Evolutionary conservation across 2,797 vertebrate genomes (phyloP).

Genomic region (Gallinago stenura): DNA sequence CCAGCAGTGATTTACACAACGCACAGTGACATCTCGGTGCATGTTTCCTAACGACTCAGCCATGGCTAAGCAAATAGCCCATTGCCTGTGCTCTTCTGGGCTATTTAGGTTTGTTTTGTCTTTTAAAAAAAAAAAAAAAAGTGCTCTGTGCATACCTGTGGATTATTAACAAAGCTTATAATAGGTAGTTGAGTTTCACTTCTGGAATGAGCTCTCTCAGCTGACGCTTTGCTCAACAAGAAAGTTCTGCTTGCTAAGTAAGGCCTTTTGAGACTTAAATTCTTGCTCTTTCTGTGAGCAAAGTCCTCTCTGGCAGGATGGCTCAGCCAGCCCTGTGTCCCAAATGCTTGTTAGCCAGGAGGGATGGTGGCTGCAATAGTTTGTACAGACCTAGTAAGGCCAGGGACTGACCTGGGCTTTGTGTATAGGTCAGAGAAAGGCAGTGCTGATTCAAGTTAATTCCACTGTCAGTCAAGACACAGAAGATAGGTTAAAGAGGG

Average conservation of each 20-base stretch:
- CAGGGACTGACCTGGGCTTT: neutral
- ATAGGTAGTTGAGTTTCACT: neutral
- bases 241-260: neutral
- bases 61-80: neutral
- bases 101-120: neutral
- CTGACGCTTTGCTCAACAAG: neutral
- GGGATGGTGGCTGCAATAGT: neutral
- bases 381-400: neutral
- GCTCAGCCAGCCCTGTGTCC: neutral
- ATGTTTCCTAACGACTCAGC: neutral
- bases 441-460: neutral
- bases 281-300: neutral
- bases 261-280: neutral
- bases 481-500: neutral
- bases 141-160: neutral
- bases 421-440: neutral
- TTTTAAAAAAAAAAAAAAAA: no score
- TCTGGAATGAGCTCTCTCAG: neutral
- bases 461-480: neutral
- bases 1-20: neutral
- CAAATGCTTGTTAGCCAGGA: rapidly evolving
- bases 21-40: neutral
- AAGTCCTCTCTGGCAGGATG: neutral
- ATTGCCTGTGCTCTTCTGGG: neutral
- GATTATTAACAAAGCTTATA: neutral